Evolutionary conservation across 2,888 invertebrate genomes (phyloP), one percentile per base, ranked within the genome.

Genomic region (Hemicrepidius hirtus): DNA sequence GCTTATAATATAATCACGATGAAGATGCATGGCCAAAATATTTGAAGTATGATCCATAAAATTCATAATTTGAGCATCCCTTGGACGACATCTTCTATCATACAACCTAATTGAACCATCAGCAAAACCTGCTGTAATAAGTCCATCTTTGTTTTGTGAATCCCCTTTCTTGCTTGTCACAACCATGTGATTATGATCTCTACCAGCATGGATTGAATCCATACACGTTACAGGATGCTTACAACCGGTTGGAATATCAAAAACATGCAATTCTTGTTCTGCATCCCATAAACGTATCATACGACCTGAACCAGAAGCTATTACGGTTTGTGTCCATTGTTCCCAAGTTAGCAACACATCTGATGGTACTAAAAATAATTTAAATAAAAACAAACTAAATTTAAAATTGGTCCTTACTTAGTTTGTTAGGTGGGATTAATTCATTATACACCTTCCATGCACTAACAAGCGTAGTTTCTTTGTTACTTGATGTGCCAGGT

Each of bases 101-200:
- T 96, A 97, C 12, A 97, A 87, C 72, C 95, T 90, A 55, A 98
- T 93, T 5, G 93, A 91, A 64, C 98, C 98, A 87, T 98, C 97
- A 6, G 92, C 92, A 87, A 95, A 97, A 12, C 98, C 98, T 76
- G 92, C 91, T 55, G 92, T 91, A 78, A 95, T 89, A 77, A 94
- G 83, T 78, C 91, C 90, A 49, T 88, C 73, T 68, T 53, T 75
- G 75, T 28, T 20, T 13, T 18, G 24, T 0, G 7, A 35, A 18
- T 69, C 53, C 9, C n/a, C 59, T 49, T 62, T 73, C 9, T 57
- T 68, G 3, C 49, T 24, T n/a, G 67, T 72, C 0, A 21, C n/a
- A 9, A 63, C 7, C 24, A 21, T 16, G 4, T 49, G 85, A 84
- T 86, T 79, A 86, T 88, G 73, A 16, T 77, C 76, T 10, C 79